Conservation (phyloP, 1,140 invertebrate species). For the Pinna nobilis region DNA sequence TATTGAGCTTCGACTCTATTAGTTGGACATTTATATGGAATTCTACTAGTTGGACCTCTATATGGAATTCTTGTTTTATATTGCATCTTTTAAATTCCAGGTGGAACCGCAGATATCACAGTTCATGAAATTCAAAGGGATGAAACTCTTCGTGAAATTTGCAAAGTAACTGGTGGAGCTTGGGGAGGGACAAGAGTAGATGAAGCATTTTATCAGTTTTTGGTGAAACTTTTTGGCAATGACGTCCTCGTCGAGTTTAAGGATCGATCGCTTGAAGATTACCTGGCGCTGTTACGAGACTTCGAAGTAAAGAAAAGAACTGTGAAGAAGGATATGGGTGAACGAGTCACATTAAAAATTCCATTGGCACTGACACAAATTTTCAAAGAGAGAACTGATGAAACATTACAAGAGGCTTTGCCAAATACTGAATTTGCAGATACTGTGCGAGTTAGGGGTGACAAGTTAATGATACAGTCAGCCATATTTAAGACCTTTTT, state of each 20-base stretch:
- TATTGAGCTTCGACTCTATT: too few species aligned
- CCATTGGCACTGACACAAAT: conserved; percentile 21
- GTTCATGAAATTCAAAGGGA: conserved; percentile 41
- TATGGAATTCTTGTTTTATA: too few species aligned
- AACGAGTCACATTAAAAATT: conserved; percentile 16
- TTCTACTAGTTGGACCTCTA: too few species aligned
- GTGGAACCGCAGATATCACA: conserved; percentile 51
- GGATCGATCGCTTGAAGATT: conserved; percentile 8
- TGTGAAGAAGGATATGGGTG: conserved; percentile 20
- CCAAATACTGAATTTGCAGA: conserved; percentile 14
- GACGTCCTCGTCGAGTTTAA: conserved; percentile 18
- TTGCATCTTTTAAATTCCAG: conserved; percentile 30
- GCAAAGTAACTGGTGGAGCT: conserved; percentile 44
- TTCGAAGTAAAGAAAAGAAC: conserved; percentile 48
- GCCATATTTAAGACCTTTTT: conserved; percentile 34
- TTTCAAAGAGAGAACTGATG: background rate
- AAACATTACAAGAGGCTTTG: conserved; percentile 18
- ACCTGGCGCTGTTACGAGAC: conserved; percentile 36
- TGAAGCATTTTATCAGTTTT: conserved; percentile 37
- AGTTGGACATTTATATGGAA: too few species aligned
- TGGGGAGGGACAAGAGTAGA: conserved; percentile 55
- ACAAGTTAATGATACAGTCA: conserved; percentile 28
- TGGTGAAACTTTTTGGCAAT: conserved; percentile 37
- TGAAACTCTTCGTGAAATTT: conserved; percentile 38
- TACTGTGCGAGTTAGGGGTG: background rate